A percentile compares a stretch with the other conserved stretches of the same genome.
These are phyloP conservation scores for Syngnathus acus DNA, from an alignment of 2,797 vertebrate species.

Conservation along the genomic window DNA sequence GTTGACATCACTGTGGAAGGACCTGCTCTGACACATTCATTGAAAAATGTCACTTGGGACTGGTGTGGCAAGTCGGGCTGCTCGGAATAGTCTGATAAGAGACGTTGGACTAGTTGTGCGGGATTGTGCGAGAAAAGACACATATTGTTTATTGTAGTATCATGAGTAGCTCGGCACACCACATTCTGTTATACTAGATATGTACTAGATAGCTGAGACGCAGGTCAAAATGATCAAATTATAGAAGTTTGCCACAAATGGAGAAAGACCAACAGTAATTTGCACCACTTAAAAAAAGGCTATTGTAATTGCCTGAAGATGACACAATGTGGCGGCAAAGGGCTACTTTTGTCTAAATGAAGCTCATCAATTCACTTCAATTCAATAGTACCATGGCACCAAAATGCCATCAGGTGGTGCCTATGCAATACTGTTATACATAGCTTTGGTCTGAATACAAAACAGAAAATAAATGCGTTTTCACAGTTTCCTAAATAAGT, in stretches of 20 bases:
- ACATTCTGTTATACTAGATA: not conserved
- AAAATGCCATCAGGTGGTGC: too few relatives aligned
- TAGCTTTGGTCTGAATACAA: too few relatives aligned
- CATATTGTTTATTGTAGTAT: not conserved
- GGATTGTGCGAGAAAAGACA: not conserved
- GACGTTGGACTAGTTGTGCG: slow-evolving; percentile 3
- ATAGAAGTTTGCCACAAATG: not conserved
- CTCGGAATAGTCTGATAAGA: not conserved
- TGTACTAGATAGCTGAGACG: not conserved
- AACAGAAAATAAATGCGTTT: too few relatives aligned
- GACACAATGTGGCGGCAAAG: too few relatives aligned
- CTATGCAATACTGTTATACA: too few relatives aligned
- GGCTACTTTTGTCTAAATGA: too few relatives aligned
- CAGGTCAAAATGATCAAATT: not conserved
- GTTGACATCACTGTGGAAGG: not conserved
- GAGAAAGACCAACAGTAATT: not conserved
- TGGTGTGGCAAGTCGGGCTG: not conserved
- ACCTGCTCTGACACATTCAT: slow-evolving; percentile 5
- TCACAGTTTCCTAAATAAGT: too few relatives aligned
- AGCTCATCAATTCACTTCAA: too few relatives aligned
- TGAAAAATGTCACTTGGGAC: slow-evolving; percentile 1
- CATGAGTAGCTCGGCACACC: not conserved
- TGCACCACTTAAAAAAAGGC: not conserved
- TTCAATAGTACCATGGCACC: too few relatives aligned
- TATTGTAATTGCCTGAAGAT: too few relatives aligned